A percentile compares a stretch with the other conserved stretches of the same genome.
Evolutionary conservation across 2,797 vertebrate species (phyloP).

Genomic region (Lates japonicus): DNA sequence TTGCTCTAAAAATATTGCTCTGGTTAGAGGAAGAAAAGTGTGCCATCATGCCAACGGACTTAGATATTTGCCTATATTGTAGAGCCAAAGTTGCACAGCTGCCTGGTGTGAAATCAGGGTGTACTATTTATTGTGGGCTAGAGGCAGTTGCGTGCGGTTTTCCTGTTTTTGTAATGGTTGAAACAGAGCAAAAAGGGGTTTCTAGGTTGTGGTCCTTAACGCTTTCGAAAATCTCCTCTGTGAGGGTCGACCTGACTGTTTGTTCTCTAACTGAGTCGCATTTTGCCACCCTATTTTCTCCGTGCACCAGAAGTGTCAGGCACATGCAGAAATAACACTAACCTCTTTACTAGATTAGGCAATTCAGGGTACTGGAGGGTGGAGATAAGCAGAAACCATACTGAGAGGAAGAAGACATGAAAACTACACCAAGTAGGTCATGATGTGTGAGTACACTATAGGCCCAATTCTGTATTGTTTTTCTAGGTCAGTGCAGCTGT

Average conservation of each 20-base stretch:
- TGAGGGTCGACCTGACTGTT: slow-evolving; percentile 73
- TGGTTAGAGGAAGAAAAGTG: slow-evolving; percentile 66
- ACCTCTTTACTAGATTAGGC: slow-evolving; percentile 75
- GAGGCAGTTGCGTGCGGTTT: slow-evolving; percentile 85
- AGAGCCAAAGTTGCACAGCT: slow-evolving; percentile 69
- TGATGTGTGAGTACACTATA: slow-evolving; percentile 73
- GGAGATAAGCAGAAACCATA: slow-evolving; percentile 77
- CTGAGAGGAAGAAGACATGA: slow-evolving; percentile 72
- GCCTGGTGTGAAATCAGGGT: slow-evolving; percentile 79
- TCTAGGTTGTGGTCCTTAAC: slow-evolving; percentile 86
- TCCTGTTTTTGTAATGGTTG: slow-evolving; percentile 86
- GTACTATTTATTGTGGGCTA: slow-evolving; percentile 80
- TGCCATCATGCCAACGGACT: slow-evolving; percentile 70
- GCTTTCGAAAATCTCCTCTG: slow-evolving; percentile 58
- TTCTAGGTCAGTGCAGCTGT: slow-evolving; percentile 82
- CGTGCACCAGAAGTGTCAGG: slow-evolving; percentile 76
- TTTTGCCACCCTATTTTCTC: slow-evolving; percentile 67
- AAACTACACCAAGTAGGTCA: slow-evolving; percentile 88
- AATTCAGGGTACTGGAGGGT: slow-evolving; percentile 66
- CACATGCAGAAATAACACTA: slow-evolving; percentile 74
- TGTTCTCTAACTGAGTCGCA: slow-evolving; percentile 52
- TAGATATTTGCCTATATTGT: slow-evolving; percentile 67
- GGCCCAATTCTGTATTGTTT: slow-evolving; percentile 75
- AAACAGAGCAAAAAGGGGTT: slow-evolving; percentile 83
- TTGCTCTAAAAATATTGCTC: slow-evolving; percentile 57